Percentiles rank a stretch among this genome's conserved stretches.
Conservation (phyloP, 2,888 invertebrate genomes). For the Tridacna crocea region DNA sequence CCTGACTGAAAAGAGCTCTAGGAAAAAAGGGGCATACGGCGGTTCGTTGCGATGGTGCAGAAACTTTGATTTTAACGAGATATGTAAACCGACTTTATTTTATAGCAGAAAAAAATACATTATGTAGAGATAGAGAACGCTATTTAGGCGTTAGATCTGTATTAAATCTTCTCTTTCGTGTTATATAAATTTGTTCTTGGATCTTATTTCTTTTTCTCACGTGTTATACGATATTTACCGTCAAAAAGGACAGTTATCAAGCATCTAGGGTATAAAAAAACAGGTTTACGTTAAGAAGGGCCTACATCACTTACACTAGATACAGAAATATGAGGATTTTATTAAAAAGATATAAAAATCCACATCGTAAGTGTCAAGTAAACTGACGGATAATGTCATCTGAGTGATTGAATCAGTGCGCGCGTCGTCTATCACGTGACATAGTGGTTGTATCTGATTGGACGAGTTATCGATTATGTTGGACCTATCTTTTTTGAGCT, state of each 20-base stretch:
- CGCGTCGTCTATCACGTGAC: conserved; percentile 27
- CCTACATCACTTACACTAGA: not conserved
- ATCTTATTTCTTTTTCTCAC: too few species aligned
- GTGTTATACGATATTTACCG: too few species aligned
- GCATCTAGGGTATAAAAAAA: not conserved
- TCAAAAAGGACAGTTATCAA: not conserved
- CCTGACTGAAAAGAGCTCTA: too few species aligned
- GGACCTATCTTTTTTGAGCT: conserved; percentile 22
- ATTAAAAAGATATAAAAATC: not conserved
- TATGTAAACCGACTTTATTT: too few species aligned
- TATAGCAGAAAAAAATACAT: too few species aligned
- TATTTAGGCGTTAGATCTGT: too few species aligned
- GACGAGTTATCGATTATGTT: conserved; percentile 18
- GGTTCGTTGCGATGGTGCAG: too few species aligned
- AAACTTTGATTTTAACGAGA: too few species aligned
- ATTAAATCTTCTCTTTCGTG: too few species aligned
- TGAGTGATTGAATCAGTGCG: conserved; percentile 27
- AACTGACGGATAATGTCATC: conserved; percentile 15
- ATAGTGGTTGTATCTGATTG: conserved; percentile 4
- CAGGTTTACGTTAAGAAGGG: not conserved
- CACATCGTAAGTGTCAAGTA: conserved; percentile 16
- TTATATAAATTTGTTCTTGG: too few species aligned
- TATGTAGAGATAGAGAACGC: too few species aligned
- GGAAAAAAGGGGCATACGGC: too few species aligned
- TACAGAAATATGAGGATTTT: conserved; percentile 8